Percentiles rank a stretch among this genome's conserved stretches.
Conservation (phyloP, 2,113 vertebrate genomes). For the Phalacrocorax aristotelis region DNA sequence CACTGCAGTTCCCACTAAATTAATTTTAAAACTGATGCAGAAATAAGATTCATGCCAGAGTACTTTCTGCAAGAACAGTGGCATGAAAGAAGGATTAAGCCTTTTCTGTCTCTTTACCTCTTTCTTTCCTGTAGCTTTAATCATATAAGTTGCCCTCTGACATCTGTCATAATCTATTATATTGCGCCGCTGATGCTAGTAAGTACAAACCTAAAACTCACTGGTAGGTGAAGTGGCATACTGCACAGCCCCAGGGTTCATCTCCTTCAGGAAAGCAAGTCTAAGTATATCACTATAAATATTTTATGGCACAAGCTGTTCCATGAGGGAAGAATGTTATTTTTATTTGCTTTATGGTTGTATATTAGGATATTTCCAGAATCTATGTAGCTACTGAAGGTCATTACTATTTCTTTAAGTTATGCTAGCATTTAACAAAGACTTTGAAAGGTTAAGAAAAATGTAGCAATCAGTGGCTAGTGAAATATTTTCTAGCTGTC, state of each 20-base stretch:
- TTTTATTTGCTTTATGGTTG: neutral
- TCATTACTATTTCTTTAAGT: neutral
- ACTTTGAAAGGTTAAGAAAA: neutral
- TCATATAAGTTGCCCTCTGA: neutral
- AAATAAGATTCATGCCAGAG: neutral
- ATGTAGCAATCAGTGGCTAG: neutral
- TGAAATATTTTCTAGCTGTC: neutral
- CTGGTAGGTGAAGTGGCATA: neutral
- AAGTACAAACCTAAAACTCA: conserved; percentile 28
- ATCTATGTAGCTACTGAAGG: neutral
- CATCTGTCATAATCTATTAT: conserved; percentile 17
- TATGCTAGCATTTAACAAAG: neutral
- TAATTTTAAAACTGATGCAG: neutral
- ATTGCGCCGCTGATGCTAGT: neutral
- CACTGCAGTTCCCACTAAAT: neutral
- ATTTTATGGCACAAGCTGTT: neutral
- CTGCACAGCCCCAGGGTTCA: neutral
- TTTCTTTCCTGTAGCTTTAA: neutral
- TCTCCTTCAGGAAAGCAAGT: neutral
- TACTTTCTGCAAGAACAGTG: neutral
- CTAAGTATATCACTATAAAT: neutral
- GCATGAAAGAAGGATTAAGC: neutral
- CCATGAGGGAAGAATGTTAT: neutral
- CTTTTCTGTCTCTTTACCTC: neutral
- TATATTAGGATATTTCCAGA: neutral